Conservation (phyloP, 1,140 invertebrate species). For the Coptotermes formosanus region DNA sequence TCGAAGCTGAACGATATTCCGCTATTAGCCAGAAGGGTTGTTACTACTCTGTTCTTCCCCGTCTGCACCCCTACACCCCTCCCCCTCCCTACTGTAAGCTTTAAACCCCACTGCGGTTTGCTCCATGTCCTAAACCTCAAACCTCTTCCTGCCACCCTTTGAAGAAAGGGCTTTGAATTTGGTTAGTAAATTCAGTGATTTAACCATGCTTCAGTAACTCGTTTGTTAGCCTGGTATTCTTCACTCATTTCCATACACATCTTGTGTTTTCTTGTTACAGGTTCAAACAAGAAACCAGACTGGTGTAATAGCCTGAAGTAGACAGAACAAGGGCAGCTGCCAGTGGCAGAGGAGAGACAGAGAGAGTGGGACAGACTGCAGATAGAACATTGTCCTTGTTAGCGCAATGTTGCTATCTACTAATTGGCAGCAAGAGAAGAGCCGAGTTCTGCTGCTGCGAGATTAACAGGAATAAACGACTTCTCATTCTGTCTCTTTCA, state of each 20-base stretch:
- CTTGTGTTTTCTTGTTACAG: not conserved
- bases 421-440: not conserved
- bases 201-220: not conserved
- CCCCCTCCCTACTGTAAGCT: not conserved
- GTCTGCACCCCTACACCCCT: too few species aligned
- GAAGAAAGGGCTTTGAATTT: not conserved
- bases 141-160: not conserved
- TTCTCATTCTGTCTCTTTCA: not conserved
- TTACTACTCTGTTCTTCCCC: not conserved
- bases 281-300: not conserved
- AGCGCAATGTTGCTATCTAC: not conserved
- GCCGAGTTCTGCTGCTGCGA: not conserved
- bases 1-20: constrained; percentile 10
- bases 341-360: not conserved
- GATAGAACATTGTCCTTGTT: not conserved
- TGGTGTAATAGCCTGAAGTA: not conserved
- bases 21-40: not conserved
- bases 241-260: not conserved
- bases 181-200: not conserved
- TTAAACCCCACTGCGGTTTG: not conserved
- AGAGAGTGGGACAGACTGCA: not conserved
- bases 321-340: not conserved
- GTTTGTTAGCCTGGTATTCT: not conserved
- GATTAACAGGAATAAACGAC: constrained; percentile 1
- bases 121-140: not conserved